These are phyloP conservation scores for Drosophila quinaria DNA, from an alignment of 2,888 invertebrate species.

Conservation along the genomic window DNA sequence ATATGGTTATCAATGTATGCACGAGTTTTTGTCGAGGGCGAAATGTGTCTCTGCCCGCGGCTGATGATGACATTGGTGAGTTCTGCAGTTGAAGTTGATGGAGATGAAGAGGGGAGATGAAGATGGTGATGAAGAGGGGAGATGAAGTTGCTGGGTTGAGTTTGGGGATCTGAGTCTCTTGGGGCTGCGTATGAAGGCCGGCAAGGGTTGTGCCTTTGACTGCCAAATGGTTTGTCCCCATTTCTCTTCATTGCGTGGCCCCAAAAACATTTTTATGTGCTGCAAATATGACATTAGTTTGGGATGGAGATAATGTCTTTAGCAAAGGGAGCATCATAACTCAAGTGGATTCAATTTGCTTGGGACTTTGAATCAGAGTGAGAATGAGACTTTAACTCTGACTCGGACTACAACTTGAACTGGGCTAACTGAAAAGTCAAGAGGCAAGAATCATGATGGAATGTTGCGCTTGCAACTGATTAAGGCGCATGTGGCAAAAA, in stretches of 20 bases:
- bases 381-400: neutral
- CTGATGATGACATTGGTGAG: constrained; percentile 75
- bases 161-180: neutral
- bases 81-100: constrained; percentile 61
- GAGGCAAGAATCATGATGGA: constrained; percentile 40
- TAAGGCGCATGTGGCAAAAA: constrained; percentile 36
- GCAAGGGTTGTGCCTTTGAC: constrained; percentile 43
- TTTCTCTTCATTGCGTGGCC: constrained; percentile 27
- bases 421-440: constrained; percentile 44
- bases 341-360: constrained; percentile 67
- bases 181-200: constrained; percentile 13
- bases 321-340: constrained; percentile 58
- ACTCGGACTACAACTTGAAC: constrained; percentile 7
- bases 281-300: constrained; percentile 50
- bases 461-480: constrained; percentile 49
- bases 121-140: constrained; percentile 13
- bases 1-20: constrained; percentile 76
- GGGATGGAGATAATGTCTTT: constrained; percentile 36
- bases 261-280: constrained; percentile 48
- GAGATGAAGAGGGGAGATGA: constrained; percentile 9
- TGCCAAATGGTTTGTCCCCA: constrained; percentile 11
- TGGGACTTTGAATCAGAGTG: constrained; percentile 29
- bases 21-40: constrained; percentile 29
- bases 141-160: constrained; percentile 11
- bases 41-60: constrained; percentile 37